Evolutionary conservation across 2,797 vertebrate genomes (phyloP).

Genomic region (Mus spretus): DNA sequence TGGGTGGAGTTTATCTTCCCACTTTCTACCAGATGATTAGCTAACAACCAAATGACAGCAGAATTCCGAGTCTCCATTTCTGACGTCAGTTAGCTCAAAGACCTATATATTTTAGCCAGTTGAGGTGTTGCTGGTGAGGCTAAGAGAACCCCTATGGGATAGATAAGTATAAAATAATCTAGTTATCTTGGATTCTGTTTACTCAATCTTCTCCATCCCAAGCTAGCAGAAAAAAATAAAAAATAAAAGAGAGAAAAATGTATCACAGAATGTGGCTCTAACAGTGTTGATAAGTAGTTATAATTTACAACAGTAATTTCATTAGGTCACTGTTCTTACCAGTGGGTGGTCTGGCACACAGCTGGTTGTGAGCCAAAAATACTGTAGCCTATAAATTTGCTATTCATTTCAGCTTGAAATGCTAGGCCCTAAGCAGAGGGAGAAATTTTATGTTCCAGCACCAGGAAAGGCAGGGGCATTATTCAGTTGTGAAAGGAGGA

Average conservation of each 20-base stretch:
- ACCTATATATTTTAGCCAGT: too few relatives aligned
- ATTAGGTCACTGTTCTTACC: too few relatives aligned
- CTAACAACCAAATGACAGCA: background rate
- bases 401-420: constrained; percentile 36
- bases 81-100: background rate
- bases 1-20: background rate
- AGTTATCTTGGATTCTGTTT: background rate
- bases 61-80: background rate
- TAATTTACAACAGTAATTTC: too few relatives aligned
- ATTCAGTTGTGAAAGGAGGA: background rate
- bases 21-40: background rate
- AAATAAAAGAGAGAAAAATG: constrained; percentile 37
- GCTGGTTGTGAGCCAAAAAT: too few relatives aligned
- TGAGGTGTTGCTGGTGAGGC: too few relatives aligned
- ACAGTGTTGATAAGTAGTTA: too few relatives aligned
- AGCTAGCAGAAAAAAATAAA: constrained; percentile 27
- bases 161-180: background rate
- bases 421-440: background rate
- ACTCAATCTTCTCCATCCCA: background rate
- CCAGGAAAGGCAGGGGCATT: background rate
- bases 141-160: background rate
- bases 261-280: background rate
- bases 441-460: background rate
- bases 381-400: background rate
- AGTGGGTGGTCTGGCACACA: too few relatives aligned